A percentile compares a stretch with the other conserved stretches of the same genome.
Evolutionary conservation across 1,140 invertebrate species (phyloP).

Genomic region (Drosophila elegans): DNA sequence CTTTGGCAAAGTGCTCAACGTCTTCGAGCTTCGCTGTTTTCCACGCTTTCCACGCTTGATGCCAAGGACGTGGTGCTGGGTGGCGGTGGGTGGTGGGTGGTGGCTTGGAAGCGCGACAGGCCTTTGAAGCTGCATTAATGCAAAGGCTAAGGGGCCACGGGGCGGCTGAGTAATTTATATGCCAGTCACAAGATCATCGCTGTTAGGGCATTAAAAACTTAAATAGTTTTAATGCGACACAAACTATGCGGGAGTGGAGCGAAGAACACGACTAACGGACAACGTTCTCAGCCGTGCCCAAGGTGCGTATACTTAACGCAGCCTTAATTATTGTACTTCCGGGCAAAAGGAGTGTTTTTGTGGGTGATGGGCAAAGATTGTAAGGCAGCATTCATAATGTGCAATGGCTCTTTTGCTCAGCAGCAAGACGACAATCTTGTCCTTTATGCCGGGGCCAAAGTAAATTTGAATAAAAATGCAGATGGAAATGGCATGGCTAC

Average conservation of each 20-base stretch:
- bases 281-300: constrained; percentile 14
- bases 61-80: constrained; percentile 60
- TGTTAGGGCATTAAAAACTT: constrained; percentile 82
- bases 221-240: constrained; percentile 80
- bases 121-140: constrained; percentile 68
- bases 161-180: constrained; percentile 71
- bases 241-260: constrained; percentile 62
- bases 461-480: constrained; percentile 49
- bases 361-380: neutral
- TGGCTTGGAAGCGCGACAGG: constrained; percentile 19
- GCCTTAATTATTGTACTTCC: constrained; percentile 20
- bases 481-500: constrained; percentile 45
- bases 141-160: constrained; percentile 8
- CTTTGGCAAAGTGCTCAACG: constrained; percentile 77
- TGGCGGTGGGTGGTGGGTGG: neutral
- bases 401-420: constrained; percentile 45
- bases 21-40: constrained; percentile 46
- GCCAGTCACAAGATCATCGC: constrained; percentile 78
- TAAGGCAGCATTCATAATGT: constrained; percentile 56
- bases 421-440: constrained; percentile 27
- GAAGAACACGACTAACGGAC: constrained; percentile 14
- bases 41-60: constrained; percentile 22
- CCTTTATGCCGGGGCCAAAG: constrained; percentile 23
- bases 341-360: neutral
- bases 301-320: constrained; percentile 61